These are phyloP conservation scores for Oscheius sp. DNA, from an alignment of 2,888 invertebrate genomes.

Conservation along the genomic window DNA sequence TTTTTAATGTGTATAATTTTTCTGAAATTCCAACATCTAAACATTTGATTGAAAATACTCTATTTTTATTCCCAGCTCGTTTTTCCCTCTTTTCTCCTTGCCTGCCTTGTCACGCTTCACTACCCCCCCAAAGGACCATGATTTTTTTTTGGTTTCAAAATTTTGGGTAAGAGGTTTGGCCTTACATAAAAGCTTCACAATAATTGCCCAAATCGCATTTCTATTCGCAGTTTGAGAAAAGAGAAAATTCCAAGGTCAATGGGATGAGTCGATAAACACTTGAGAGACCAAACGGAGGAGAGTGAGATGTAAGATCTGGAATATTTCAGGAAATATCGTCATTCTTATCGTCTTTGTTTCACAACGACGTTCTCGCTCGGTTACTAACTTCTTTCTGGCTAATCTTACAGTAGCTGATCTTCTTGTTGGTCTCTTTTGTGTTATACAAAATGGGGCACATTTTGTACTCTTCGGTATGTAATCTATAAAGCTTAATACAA, in stretches of 20 bases:
- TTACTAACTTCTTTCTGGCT: conserved; percentile 90
- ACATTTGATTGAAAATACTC: not conserved
- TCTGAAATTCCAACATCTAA: not conserved
- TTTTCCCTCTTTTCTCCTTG: conserved; percentile 15
- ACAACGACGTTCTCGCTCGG: conserved; percentile 83
- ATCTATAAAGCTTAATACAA: not conserved
- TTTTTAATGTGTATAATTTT: too few species aligned
- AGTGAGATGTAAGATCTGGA: too few species aligned
- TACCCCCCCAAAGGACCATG: too few species aligned
- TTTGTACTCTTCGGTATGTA: conserved; percentile 59
- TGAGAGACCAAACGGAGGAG: too few species aligned
- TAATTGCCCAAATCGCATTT: too few species aligned
- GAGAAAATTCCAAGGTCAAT: conserved; percentile 24
- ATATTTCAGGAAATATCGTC: conserved; percentile 82
- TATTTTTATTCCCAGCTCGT: not conserved
- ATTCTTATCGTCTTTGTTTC: conserved; percentile 86
- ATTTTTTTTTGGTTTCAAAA: not conserved
- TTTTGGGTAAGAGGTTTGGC: too few species aligned
- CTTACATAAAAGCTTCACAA: not conserved
- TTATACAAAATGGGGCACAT: conserved; percentile 83
- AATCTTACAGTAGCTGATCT: conserved; percentile 87
- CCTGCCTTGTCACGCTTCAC: conserved; percentile 19
- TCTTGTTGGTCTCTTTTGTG: conserved; percentile 89
- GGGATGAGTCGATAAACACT: not conserved
- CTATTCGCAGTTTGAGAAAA: too few species aligned